Conservation (phyloP, 2,113 vertebrate genomes). For the Tiliqua scincoides region DNA sequence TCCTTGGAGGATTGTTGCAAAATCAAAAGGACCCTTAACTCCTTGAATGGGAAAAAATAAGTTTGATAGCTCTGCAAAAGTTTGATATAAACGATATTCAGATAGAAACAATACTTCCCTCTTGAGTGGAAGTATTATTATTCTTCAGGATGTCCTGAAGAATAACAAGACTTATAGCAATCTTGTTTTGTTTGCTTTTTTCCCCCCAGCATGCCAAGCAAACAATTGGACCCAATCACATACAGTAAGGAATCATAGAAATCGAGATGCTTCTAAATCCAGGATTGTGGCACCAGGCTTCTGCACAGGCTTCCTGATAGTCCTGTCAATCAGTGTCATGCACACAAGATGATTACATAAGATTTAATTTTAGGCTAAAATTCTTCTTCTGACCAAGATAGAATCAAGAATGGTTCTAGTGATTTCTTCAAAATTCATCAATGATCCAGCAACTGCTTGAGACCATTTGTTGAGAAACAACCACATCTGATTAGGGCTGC, state of each 20-base stretch:
- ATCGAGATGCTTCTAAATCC: constrained; percentile 67
- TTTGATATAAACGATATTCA: neutral
- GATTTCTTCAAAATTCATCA: neutral
- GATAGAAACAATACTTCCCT: constrained; percentile 15
- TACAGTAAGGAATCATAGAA: constrained; percentile 59
- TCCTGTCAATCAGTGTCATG: neutral
- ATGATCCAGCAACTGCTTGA: rapidly evolving
- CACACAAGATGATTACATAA: neutral
- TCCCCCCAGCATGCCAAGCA: constrained; percentile 47
- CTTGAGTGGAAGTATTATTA: neutral
- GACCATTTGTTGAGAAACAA: neutral
- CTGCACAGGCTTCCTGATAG: constrained; percentile 5
- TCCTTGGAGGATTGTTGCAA: neutral
- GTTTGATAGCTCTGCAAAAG: too few species aligned
- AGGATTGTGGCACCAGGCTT: constrained; percentile 63
- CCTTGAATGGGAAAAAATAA: neutral
- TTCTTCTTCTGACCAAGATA: neutral
- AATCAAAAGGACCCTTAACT: too few species aligned
- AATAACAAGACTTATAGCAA: constrained; percentile 22
- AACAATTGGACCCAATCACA: constrained; percentile 51
- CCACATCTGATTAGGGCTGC: neutral
- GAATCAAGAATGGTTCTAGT: rapidly evolving
- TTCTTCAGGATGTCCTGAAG: constrained; percentile 6
- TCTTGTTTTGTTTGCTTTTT: constrained; percentile 32
- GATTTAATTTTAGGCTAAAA: neutral